These are phyloP conservation scores for Neocrepidodera transversa DNA, from an alignment of 2,888 invertebrate genomes.

Conservation along the genomic window DNA sequence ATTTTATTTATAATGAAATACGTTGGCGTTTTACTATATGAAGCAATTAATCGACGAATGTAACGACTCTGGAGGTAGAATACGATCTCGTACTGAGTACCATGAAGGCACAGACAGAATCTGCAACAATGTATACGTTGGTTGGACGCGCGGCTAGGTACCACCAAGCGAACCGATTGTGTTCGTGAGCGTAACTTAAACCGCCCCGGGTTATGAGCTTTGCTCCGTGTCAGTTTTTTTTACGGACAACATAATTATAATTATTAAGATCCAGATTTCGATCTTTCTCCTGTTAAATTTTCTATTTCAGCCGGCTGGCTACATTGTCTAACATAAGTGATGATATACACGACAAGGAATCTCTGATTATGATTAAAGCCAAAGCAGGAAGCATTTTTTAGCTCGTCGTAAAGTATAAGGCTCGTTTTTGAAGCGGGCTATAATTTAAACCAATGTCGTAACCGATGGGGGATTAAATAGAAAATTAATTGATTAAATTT, in stretches of 20 bases:
- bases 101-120: not conserved
- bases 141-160: not conserved
- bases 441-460: too few species aligned
- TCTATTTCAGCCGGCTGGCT: constrained; percentile 1
- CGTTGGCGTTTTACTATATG: too few species aligned
- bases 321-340: not conserved
- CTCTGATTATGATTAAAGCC: constrained; percentile 10
- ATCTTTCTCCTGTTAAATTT: constrained; percentile 5
- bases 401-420: constrained; percentile 9
- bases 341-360: constrained; percentile 5
- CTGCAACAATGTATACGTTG: not conserved
- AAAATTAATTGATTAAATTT: too few species aligned
- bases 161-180: not conserved
- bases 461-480: too few species aligned
- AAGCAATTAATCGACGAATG: too few species aligned
- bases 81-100: too few species aligned
- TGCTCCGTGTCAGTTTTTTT: constrained; percentile 17
- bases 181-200: constrained; percentile 9
- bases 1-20: too few species aligned
- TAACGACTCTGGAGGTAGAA: too few species aligned
- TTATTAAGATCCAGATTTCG: constrained; percentile 17
- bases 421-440: not conserved
- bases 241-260: constrained; percentile 24
- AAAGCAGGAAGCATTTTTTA: constrained; percentile 12
- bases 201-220: constrained; percentile 12